Base-by-base conservation (phyloP, 2,888 invertebrate species). In the Alloplasta piceator region DNA sequence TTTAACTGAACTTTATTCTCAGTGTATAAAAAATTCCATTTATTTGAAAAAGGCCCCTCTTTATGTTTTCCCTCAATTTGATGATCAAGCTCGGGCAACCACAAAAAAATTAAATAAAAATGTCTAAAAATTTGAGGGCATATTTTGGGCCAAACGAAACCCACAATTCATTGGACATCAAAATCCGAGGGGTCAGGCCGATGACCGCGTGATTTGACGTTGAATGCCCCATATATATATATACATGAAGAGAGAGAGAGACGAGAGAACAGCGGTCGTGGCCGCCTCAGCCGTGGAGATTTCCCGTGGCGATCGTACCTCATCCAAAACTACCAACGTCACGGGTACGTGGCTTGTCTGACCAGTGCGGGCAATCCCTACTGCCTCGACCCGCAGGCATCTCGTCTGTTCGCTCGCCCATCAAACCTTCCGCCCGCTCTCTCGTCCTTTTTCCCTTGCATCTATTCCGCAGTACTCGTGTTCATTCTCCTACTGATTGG, bases 251-350 rank as follows among this genome's bases (percentile, higher is more conserved):
- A 66, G 56, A 36, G 36, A 46, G 9, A 52, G 39, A 41, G 58
- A 10, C 38, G 12, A 41, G 36, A n/a, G 41, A 58, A 50, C 56
- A 66, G 60, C 84, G 77, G 71, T 55, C 80, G 52, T 38, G 43
- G 80, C 55, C 55, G 41, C 50, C 61, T 52, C 50, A 72, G 71
- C 74, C 76, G 76, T 60, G 83, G 71, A 89, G 89, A 89, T 89
- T 89, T 89, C 89, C 89, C 89, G 89, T 82, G 89, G 87, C 83
- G 89, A 85, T 83, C 88, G 86, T 89, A 88, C 87, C 84, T 89
- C 89, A 89, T 89, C 84, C 86, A 84, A 86, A 89, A 89, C 87
- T 89, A 89, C 88, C 86, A 79, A 82, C 80, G 85, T 78, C 70
- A 75, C 58, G 79, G 26, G 86, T 85, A 85, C 79, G 84, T 85